Evolutionary conservation across 2,113 vertebrate species (phyloP), one percentile per base, ranked within the genome.

Genomic region (Fulica atra): DNA sequence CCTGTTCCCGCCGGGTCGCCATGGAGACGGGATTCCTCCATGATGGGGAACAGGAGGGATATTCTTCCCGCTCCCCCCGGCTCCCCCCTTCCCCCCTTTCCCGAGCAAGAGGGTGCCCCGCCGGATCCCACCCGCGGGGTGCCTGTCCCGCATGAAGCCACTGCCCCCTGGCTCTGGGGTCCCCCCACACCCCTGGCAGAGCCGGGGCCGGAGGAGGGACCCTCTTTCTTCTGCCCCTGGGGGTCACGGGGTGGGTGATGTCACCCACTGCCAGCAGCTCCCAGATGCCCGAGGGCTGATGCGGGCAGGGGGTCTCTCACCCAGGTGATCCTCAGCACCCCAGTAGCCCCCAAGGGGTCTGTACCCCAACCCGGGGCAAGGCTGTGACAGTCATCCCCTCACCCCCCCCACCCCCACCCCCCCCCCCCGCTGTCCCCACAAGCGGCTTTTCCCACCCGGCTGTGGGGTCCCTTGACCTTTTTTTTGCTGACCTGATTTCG

Each of bases 11-110:
- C 53, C 57, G 44, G 69, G 81, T 96, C 89, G 73, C 88, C 94
- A 95, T 89, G 93, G 95, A 87, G 87, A 96, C 82, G 26, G 80
- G 93, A 95, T 95, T 92, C 94, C 89, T 95, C 88, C 82, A 77
- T 92, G 88, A 95, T 93, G 86, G 84, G 50, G 69, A 89, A 64
- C 73, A 84, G 93, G 26, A 84, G 54, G 46, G 57, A 83, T 54
- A 83, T 92, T 93, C 93, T 95, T 89, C 70, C 60, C 21, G 4
- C 44, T 24, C 16, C 38, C 48, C 64, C 20, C 35, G 10, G 16
- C 26, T 76, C 17, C 42, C 42, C 42, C 42, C 17, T 44, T 44
- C 42, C 16, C 42, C 16, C 42, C 42, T 17, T 17, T 44, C 42
- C 42, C 9, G 35, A 35, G 46, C 40, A 59, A 8, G 51, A 21